Evolutionary conservation across 2,113 vertebrate genomes (phyloP), one percentile per base, ranked within the genome.

Genomic region (Scomber scombrus): DNA sequence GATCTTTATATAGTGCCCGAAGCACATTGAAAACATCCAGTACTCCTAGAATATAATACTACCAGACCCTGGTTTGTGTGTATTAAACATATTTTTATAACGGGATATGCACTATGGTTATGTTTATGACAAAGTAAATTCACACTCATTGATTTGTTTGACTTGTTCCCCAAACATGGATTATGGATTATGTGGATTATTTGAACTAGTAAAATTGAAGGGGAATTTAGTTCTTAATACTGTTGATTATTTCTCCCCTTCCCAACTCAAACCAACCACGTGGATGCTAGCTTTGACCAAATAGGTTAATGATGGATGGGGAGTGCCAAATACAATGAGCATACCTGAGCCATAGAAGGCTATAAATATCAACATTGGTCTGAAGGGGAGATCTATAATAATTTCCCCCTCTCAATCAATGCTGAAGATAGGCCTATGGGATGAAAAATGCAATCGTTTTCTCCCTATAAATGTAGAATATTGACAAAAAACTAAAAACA

Each of bases 381-480:
- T 46, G 3, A 46, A 81, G 71, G 62, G 63, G 45, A 78, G 74
- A 90, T 84, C 82, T 90, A 85, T 78, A 81, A 85, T 87, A 76
- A 85, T 83, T 75, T 83, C 73, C 85, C 65, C 76, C 65, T 80
- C 76, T 82, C 75, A 73, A 43, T 90, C 76, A 81, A 26, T 15
- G 11, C 81, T 85, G 73, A 81, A 46, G 71, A 85, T 83, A 50
- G 63, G 46, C 73, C 77, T 55, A 62, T 65, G 64, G 83, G 78
- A 90, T 70, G 66, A 54, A 76, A 76, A 79, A 81, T 67, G 77
- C 66, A 84, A 78, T 85, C 82, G 31, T 78, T 85, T 62, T 82
- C 64, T 80, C 67, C 67, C 78, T 71, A 85, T 89, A 89, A 87
- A 87, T 87, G 81, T 80, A 89, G 82, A 26, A 26, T 3, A 26